Percentiles rank a stretch among this genome's conserved stretches.
Conservation (phyloP, 2,113 vertebrate genomes). For the Panthera tigris region DNA sequence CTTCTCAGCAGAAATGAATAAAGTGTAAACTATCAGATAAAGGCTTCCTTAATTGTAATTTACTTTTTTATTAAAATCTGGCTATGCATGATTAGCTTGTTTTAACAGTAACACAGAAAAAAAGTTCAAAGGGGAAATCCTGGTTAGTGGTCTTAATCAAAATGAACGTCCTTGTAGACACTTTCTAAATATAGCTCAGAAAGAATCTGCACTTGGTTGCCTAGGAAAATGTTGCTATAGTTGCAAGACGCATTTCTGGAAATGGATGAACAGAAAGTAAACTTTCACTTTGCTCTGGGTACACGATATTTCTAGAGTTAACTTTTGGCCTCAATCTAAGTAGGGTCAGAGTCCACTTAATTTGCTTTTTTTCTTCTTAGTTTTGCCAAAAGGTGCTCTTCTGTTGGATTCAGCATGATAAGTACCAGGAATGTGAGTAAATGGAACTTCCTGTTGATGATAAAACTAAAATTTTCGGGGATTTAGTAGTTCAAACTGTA, state of each 20-base stretch:
- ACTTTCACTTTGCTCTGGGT: slow-evolving; percentile 65
- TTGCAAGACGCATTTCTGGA: slow-evolving; percentile 84
- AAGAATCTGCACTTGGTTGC: slow-evolving; percentile 83
- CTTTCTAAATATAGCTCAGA: slow-evolving; percentile 84
- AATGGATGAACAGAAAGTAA: slow-evolving; percentile 80
- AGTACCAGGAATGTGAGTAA: slow-evolving; percentile 40
- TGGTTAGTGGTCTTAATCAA: slow-evolving; percentile 80
- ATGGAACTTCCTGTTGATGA: slow-evolving; percentile 22
- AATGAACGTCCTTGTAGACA: slow-evolving; percentile 80
- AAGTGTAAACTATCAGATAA: slow-evolving; percentile 54
- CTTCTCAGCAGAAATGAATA: slow-evolving; percentile 58
- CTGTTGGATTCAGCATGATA: neutral
- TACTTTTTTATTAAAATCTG: slow-evolving; percentile 62
- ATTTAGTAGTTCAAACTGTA: neutral
- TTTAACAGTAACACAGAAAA: neutral
- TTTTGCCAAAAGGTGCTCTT: neutral
- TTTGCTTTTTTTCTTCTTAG: slow-evolving; percentile 16
- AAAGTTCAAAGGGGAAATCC: slow-evolving; percentile 67
- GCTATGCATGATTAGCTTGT: slow-evolving; percentile 60
- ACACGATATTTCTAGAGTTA: slow-evolving; percentile 63
- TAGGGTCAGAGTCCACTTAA: neutral
- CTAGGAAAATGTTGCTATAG: slow-evolving; percentile 90
- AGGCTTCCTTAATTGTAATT: slow-evolving; percentile 61
- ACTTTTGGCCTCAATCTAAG: slow-evolving; percentile 38
- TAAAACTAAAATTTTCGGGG: neutral